These are phyloP conservation scores for Zygothrica quintamaculata DNA, from an alignment of 2,888 invertebrate species.

Conservation along the genomic window DNA sequence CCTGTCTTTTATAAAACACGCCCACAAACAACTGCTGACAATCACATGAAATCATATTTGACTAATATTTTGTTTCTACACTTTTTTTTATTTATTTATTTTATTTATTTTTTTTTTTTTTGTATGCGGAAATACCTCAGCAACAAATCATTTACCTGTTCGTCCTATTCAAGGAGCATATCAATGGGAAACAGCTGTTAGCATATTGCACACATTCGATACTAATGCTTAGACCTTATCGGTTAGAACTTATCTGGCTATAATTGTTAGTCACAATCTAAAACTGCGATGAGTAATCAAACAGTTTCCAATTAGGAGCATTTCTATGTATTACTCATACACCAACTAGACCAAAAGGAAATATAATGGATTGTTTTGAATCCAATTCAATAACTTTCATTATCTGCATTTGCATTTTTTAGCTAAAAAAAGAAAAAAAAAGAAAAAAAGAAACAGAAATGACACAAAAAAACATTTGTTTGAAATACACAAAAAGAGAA, in stretches of 20 bases:
- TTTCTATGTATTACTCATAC: conserved; percentile 38
- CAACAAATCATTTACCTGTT: conserved; percentile 46
- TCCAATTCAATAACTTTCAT: conserved; percentile 43
- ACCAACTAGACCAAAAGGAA: not conserved
- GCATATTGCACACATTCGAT: conserved; percentile 10
- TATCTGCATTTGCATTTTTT: conserved; percentile 30
- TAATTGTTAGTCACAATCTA: conserved; percentile 56
- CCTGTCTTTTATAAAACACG: conserved; percentile 46
- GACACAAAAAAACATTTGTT: conserved; percentile 1
- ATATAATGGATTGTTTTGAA: conserved; percentile 4
- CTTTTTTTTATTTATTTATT: not conserved
- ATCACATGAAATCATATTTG: conserved; percentile 47
- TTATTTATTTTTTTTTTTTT: not conserved
- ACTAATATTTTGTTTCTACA: conserved; percentile 3
- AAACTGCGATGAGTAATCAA: conserved; percentile 56
- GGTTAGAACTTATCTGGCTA: conserved; percentile 41
- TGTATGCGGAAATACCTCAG: conserved; percentile 38
- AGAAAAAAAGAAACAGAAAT: too few relatives aligned
- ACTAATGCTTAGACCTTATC: conserved; percentile 41
- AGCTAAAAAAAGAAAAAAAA: conserved; percentile 8
- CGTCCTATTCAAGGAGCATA: conserved; percentile 49
- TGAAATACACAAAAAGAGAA: not conserved
- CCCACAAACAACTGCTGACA: conserved; percentile 65
- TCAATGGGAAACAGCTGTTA: conserved; percentile 30
- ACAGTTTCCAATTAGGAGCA: conserved; percentile 51